These are phyloP conservation scores for Decapterus maruadsi DNA, from an alignment of 2,797 vertebrate genomes.

Conservation along the genomic window DNA sequence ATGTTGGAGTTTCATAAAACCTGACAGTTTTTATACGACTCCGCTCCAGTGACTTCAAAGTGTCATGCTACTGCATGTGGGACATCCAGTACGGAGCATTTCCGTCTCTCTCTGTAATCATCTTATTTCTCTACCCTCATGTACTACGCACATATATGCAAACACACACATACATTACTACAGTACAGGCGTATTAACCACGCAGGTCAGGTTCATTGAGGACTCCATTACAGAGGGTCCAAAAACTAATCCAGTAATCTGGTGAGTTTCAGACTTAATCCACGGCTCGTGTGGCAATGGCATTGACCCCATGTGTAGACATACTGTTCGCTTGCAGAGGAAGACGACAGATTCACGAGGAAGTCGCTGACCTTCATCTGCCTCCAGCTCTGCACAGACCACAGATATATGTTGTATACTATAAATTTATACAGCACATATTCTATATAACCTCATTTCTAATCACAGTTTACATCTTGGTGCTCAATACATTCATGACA, in stretches of 20 bases:
- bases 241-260: conserved; percentile 79
- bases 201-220: conserved; percentile 48
- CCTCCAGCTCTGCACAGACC: conserved; percentile 11
- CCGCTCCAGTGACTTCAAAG: too few species aligned
- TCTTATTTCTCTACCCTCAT: conserved; percentile 52
- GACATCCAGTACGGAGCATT: conserved; percentile 50
- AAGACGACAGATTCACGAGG: conserved; percentile 39
- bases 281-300: conserved; percentile 48
- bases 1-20: neutral
- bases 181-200: neutral
- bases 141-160: conserved; percentile 1
- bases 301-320: conserved; percentile 34
- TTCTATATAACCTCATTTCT: neutral
- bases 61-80: conserved; percentile 19
- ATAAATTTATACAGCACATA: too few species aligned
- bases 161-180: conserved; percentile 9
- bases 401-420: neutral
- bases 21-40: neutral
- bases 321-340: conserved; percentile 23
- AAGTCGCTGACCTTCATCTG: conserved; percentile 40
- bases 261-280: conserved; percentile 74
- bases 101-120: conserved; percentile 57
- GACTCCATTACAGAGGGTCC: conserved; percentile 58
- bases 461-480: neutral
- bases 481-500: neutral